Percentiles rank a stretch among this genome's conserved stretches.
phyloP scores from a whole-genome alignment of 2,113 vertebrate genomes.

The Xenus cinereus region DNA sequence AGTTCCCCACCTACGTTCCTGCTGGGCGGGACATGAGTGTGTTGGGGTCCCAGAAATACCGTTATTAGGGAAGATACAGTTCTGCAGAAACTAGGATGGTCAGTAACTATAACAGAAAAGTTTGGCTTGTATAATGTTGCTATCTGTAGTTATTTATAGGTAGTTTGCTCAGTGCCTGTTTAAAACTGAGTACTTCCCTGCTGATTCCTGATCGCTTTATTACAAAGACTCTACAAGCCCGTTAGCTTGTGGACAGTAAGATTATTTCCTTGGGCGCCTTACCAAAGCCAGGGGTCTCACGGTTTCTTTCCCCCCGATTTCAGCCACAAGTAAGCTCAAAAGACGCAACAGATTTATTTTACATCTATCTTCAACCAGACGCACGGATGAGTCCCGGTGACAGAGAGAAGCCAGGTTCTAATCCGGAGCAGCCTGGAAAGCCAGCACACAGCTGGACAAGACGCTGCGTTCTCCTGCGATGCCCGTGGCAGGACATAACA shows the following conservation, averaged over 20 bases:
- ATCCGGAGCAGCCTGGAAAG: rapidly evolving
- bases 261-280: background rate
- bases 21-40: rapidly evolving
- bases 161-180: background rate
- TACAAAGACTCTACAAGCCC: background rate
- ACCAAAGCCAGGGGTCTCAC: background rate
- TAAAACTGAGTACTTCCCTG: background rate
- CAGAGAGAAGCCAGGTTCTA: rapidly evolving
- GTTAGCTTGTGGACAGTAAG: rapidly evolving
- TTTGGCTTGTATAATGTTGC: too few relatives aligned
- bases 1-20: background rate
- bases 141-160: background rate
- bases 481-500: rapidly evolving
- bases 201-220: background rate
- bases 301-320: too few relatives aligned
- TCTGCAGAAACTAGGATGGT: background rate
- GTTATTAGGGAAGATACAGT: background rate
- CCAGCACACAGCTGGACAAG: background rate
- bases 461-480: rapidly evolving
- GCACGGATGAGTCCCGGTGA: rapidly evolving
- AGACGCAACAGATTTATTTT: too few relatives aligned
- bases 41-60: background rate
- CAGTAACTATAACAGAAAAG: background rate
- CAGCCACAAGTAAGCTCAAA: background rate
- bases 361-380: rapidly evolving